Conservation (phyloP, 2,888 invertebrate genomes). For the Habrosyne pyritoides region DNA sequence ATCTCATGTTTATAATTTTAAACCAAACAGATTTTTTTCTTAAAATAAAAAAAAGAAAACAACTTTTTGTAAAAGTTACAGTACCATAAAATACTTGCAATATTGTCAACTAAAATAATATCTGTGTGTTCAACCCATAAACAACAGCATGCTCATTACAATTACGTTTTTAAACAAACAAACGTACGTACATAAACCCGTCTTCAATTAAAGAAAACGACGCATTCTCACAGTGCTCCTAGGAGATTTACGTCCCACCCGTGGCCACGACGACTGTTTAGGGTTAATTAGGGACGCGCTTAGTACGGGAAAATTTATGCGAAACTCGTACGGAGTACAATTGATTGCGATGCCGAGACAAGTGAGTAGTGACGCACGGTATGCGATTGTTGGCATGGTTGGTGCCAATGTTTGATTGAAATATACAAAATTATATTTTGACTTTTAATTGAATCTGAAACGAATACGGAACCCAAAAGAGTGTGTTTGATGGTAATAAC, state of each 20-base stretch:
- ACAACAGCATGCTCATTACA: conserved; percentile 9
- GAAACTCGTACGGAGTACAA: conserved; percentile 51
- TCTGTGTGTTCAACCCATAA: not conserved
- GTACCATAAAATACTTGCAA: not conserved
- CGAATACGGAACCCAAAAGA: no score
- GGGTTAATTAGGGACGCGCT: conserved; percentile 76
- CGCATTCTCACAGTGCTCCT: conserved; percentile 51
- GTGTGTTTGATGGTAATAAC: no score
- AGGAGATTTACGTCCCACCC: conserved; percentile 64
- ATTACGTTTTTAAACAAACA: conserved; percentile 26
- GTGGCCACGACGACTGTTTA: conserved; percentile 57
- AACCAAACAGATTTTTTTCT: no score
- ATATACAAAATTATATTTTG: not conserved
- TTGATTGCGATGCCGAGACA: conserved; percentile 47
- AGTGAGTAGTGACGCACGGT: not conserved
- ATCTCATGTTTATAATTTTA: no score
- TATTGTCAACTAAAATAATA: not conserved
- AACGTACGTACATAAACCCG: conserved; percentile 42
- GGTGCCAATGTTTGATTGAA: not conserved
- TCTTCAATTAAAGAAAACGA: conserved; percentile 60
- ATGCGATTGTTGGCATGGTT: conserved; percentile 6
- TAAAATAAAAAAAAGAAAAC: no score
- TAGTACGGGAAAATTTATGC: conserved; percentile 66
- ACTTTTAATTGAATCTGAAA: not conserved
- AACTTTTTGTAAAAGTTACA: not conserved